Percentiles rank a stretch among this genome's conserved stretches.
Evolutionary conservation across 1,140 invertebrate species (phyloP).

Genomic region (Papilio xuthus): DNA sequence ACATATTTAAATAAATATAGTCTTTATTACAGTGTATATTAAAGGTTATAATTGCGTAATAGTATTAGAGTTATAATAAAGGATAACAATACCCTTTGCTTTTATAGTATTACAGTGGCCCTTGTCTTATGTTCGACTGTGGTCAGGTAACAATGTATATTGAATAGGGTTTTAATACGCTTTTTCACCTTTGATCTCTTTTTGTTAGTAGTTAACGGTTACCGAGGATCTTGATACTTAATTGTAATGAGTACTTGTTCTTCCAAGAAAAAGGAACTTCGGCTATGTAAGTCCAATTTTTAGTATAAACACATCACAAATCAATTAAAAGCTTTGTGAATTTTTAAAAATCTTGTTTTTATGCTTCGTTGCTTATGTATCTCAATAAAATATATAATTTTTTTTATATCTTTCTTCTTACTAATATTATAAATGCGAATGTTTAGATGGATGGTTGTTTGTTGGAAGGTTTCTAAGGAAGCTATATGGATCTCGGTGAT

Average conservation of each 20-base stretch:
- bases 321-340: not conserved
- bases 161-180: slow-evolving; percentile 68
- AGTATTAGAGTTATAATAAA: slow-evolving; percentile 47
- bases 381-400: not conserved
- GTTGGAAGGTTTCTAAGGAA: too few relatives aligned
- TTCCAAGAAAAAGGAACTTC: not conserved
- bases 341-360: not conserved
- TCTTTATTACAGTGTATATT: slow-evolving; percentile 68
- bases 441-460: too few relatives aligned
- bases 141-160: slow-evolving; percentile 69
- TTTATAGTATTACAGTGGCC: slow-evolving; percentile 70
- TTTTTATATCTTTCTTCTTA: too few relatives aligned
- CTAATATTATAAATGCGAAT: too few relatives aligned
- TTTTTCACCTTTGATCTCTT: slow-evolving; percentile 47
- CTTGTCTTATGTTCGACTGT: slow-evolving; percentile 73
- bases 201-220: slow-evolving; percentile 25
- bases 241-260: slow-evolving; percentile 23
- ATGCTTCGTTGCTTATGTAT: not conserved
- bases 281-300: not conserved
- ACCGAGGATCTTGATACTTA: slow-evolving; percentile 4
- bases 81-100: slow-evolving; percentile 65
- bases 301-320: not conserved
- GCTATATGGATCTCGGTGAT: too few relatives aligned
- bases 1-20: slow-evolving; percentile 2
- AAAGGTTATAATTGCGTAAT: slow-evolving; percentile 46